phyloP scores from a whole-genome alignment of 1,140 invertebrate genomes.

The Drosophila grimshawi region DNA sequence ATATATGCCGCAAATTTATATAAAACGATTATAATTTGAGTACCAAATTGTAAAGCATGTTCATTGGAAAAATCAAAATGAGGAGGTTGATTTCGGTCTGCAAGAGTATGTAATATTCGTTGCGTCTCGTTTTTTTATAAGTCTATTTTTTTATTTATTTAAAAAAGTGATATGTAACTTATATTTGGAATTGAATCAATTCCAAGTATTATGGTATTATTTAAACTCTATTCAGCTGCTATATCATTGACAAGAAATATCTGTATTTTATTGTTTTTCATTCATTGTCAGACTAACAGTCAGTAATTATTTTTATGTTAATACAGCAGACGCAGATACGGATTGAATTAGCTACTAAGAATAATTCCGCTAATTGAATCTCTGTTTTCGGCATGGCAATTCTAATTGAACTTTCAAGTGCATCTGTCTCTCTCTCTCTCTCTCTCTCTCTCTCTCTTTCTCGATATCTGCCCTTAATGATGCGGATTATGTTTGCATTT shows the following conservation, averaged over 20 bases:
- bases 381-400: constrained; percentile 14
- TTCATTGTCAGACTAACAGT: neutral
- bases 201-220: too few relatives aligned
- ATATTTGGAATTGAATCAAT: neutral
- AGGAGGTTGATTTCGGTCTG: too few relatives aligned
- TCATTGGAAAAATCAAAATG: too few relatives aligned
- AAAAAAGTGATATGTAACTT: neutral
- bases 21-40: too few relatives aligned
- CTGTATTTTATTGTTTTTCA: neutral
- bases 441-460: neutral
- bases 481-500: constrained; percentile 67
- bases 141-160: neutral
- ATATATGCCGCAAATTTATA: too few relatives aligned
- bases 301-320: constrained; percentile 28
- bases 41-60: too few relatives aligned
- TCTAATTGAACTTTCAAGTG: constrained; percentile 69
- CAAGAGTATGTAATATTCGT: too few relatives aligned
- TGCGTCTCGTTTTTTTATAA: neutral
- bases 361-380: constrained; percentile 68
- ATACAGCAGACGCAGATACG: constrained; percentile 51
- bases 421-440: constrained; percentile 2
- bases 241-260: too few relatives aligned
- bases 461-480: constrained; percentile 11
- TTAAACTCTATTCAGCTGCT: too few relatives aligned
- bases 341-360: constrained; percentile 12